These are phyloP conservation scores for Pristionchus mayeri DNA, from an alignment of 2,888 invertebrate genomes.

Conservation along the genomic window DNA sequence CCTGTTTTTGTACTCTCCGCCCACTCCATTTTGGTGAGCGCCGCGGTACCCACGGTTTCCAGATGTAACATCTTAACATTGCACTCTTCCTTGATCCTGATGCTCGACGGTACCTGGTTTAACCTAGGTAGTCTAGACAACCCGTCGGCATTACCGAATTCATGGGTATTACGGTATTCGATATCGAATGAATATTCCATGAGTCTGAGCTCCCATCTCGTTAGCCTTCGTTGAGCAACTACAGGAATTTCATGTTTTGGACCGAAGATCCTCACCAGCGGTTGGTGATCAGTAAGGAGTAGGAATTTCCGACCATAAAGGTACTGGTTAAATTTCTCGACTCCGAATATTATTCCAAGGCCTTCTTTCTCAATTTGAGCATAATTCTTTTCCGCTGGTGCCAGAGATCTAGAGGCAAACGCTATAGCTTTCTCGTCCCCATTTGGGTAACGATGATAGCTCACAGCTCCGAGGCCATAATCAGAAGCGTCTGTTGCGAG, in stretches of 20 bases:
- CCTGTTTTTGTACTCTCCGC: neutral
- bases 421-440: constrained; percentile 61
- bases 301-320: constrained; percentile 76
- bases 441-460: constrained; percentile 64
- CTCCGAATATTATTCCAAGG: constrained; percentile 75
- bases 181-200: constrained; percentile 77
- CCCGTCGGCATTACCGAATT: constrained; percentile 77
- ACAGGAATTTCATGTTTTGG: constrained; percentile 53
- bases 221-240: constrained; percentile 70
- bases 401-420: constrained; percentile 63
- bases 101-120: neutral
- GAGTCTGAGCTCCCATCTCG: constrained; percentile 78
- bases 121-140: constrained; percentile 67
- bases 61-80: neutral
- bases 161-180: constrained; percentile 76
- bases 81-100: neutral
- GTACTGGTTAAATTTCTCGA: constrained; percentile 77
- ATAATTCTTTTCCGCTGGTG: constrained; percentile 76
- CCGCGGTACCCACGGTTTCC: neutral
- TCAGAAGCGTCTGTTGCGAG: constrained; percentile 61
- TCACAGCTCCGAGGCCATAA: constrained; percentile 63
- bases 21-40: neutral
- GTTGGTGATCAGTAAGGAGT: constrained; percentile 78
- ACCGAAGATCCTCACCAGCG: constrained; percentile 77
- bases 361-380: constrained; percentile 78